These are phyloP conservation scores for Macrotis lagotis DNA, from an alignment of 2,113 vertebrate species.

Conservation along the genomic window DNA sequence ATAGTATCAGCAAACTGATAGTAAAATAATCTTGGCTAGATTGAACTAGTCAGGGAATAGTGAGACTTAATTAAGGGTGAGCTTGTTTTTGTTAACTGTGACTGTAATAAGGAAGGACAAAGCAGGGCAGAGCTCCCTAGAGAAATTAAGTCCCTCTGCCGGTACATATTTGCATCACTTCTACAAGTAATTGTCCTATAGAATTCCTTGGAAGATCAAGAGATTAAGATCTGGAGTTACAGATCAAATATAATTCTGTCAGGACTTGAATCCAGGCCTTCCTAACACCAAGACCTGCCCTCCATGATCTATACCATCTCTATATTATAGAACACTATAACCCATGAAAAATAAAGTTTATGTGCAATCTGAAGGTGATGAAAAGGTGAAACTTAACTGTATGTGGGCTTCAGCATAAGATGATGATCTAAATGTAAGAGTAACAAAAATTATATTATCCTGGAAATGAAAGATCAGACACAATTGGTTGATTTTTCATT, in stretches of 20 bases:
- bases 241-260: neutral
- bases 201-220: neutral
- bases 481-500: neutral
- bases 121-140: neutral
- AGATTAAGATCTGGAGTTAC: neutral
- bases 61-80: neutral
- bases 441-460: neutral
- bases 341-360: no score
- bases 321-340: neutral
- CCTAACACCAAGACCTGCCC: neutral
- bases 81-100: neutral
- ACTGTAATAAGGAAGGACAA: neutral
- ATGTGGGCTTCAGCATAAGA: neutral
- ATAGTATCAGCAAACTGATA: neutral
- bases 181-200: no score
- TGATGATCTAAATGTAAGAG: neutral
- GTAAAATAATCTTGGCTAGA: neutral
- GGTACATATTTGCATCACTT: no score
- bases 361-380: neutral
- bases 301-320: neutral
- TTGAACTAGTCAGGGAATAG: neutral
- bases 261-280: neutral
- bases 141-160: neutral
- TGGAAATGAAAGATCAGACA: neutral
- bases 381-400: neutral